Base-by-base conservation (phyloP, 2,888 invertebrate genomes). In the Charanyca ferruginea region DNA sequence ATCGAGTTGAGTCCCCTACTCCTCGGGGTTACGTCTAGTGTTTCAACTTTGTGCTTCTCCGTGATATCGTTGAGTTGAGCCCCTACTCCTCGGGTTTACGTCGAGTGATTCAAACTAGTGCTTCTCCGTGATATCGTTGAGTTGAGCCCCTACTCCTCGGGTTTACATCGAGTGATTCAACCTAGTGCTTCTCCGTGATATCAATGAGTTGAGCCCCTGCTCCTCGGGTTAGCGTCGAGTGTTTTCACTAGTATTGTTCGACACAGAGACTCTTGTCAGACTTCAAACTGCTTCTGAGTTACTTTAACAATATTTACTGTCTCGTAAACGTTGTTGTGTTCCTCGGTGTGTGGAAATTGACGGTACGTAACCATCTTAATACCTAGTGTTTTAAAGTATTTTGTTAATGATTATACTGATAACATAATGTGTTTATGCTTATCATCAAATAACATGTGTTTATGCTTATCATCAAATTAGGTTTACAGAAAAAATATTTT, bases 301-400 rank as follows among this genome's bases (percentile, higher is more conserved):
- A 41, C 18, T 41, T 25, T 42, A 54, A 13, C 41, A 54, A n/a
- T n/a, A n/a, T n/a, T n/a, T n/a, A n/a, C n/a, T 54, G 54, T 54
- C 54, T 55, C 42, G 55, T 55, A 55, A 44, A 55, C 42, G 42
- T 55, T 55, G 55, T 55, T 55, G 55, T 55, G 55, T 55, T 1
- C 42, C 42, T 55, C 25, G 23, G 42, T 55, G 42, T 55, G 42
- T 1, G 42, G 25, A 18, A 44, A 20, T 20, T 25, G 20, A 44
- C 25, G 25, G 25, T 55, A 53, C n/a, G 16, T 52, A 16, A 51
- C 49, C 28, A 18, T 18, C 16, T 6, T 22, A 49, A 9, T 25
- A n/a, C 48, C 23, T n/a, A n/a, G n/a, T n/a, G n/a, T n/a, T n/a
- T n/a, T n/a, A n/a, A n/a, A n/a, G n/a, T n/a, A n/a, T n/a, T n/a